A percentile compares a stretch with the other conserved stretches of the same genome.
These are phyloP conservation scores for Philereme transversata DNA, from an alignment of 2,888 invertebrate genomes.

Conservation along the genomic window DNA sequence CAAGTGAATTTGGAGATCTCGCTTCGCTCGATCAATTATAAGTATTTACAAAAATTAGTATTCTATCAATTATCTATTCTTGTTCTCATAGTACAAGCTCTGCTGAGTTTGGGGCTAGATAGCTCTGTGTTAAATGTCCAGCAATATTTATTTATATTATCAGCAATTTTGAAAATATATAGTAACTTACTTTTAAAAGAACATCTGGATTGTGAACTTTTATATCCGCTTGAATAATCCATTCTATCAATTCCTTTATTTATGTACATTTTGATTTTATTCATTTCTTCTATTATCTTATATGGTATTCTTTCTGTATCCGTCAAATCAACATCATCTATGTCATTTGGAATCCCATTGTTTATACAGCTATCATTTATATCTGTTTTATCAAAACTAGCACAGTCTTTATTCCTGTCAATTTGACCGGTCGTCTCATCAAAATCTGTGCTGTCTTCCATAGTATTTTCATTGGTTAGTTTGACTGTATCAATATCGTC, in stretches of 20 bases:
- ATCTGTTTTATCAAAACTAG: constrained; percentile 18
- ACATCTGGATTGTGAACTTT: constrained; percentile 53
- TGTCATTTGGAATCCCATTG: constrained; percentile 27
- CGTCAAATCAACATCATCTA: constrained; percentile 22
- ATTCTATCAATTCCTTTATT: constrained; percentile 41
- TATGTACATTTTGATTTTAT: constrained; percentile 59
- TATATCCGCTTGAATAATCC: constrained; percentile 59
- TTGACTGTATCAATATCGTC: neutral
- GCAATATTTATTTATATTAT: too few species aligned
- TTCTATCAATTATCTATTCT: too few species aligned
- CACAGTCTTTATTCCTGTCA: constrained; percentile 10
- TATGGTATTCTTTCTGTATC: constrained; percentile 57
- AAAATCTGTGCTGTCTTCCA: constrained; percentile 13
- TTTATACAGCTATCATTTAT: neutral
- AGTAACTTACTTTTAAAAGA: constrained; percentile 46
- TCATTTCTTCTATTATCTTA: constrained; percentile 69
- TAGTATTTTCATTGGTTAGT: neutral
- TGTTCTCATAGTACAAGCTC: too few species aligned
- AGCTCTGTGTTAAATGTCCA: too few species aligned
- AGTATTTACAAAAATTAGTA: too few species aligned
- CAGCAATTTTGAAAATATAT: too few species aligned
- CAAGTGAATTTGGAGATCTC: too few species aligned
- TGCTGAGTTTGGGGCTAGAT: too few species aligned
- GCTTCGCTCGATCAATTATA: too few species aligned
- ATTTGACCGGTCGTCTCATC: constrained; percentile 7